phyloP scores from a whole-genome alignment of 2,113 vertebrate species.

The Microtus pennsylvanicus region DNA sequence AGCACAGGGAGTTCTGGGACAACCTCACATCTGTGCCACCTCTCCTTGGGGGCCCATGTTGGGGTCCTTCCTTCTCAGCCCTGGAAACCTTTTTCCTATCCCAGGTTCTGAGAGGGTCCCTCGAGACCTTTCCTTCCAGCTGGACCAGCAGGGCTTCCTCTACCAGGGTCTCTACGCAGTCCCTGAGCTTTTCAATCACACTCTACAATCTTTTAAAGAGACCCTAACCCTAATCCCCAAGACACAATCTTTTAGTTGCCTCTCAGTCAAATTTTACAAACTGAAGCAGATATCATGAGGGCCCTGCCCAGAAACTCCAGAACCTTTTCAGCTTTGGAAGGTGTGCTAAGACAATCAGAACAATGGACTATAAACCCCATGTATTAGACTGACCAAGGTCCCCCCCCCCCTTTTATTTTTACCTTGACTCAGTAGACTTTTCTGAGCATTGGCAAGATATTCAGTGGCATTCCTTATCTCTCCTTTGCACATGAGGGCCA shows the following conservation, averaged over 20 bases:
- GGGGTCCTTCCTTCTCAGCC: neutral
- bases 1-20: neutral
- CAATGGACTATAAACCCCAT: neutral
- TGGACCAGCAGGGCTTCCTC: neutral
- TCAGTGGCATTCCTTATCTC: neutral
- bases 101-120: neutral
- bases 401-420: neutral
- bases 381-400: neutral
- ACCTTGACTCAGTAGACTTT: accelerated
- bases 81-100: neutral
- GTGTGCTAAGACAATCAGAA: neutral
- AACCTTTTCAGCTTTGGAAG: neutral
- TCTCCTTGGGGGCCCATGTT: neutral
- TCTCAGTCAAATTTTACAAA: neutral
- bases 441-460: neutral
- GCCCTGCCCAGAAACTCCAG: neutral
- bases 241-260: neutral
- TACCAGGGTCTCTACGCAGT: neutral
- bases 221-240: neutral
- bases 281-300: neutral
- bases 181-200: neutral
- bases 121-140: neutral
- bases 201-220: neutral
- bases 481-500: neutral
- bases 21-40: neutral